Percentiles rank a stretch among this genome's conserved stretches.
phyloP scores from a whole-genome alignment of 2,797 vertebrate species.

The Chelonia mydas region DNA sequence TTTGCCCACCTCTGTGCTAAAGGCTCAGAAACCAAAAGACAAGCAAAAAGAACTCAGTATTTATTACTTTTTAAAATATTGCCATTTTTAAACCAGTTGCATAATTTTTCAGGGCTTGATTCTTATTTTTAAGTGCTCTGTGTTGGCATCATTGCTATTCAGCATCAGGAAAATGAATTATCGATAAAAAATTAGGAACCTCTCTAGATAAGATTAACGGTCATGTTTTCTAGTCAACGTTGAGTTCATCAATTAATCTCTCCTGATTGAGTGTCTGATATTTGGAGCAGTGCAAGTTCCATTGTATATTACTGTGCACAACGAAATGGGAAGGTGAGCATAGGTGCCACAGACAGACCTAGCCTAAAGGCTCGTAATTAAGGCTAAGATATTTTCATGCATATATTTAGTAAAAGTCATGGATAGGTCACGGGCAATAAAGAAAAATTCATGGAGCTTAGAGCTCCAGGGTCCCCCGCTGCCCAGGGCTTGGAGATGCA shows the following conservation, averaged over 20 bases:
- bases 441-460: no score
- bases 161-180: background rate
- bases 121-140: background rate
- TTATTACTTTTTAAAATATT: background rate
- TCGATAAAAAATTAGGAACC: background rate
- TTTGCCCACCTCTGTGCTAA: background rate
- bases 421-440: no score
- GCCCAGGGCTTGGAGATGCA: no score
- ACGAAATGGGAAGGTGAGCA: background rate
- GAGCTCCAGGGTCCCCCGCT: no score
- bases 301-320: no score
- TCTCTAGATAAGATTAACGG: rapidly evolving
- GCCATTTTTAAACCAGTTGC: background rate
- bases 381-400: no score
- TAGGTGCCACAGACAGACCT: background rate
- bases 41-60: background rate
- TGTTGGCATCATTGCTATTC: background rate
- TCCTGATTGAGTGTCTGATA: rapidly evolving
- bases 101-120: background rate
- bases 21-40: background rate
- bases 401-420: no score
- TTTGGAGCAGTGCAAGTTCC: background rate
- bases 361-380: rapidly evolving
- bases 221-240: background rate
- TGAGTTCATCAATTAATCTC: background rate